Evolutionary conservation across 1,140 invertebrate genomes (phyloP).

Genomic region (Trissolcus basalis): DNA sequence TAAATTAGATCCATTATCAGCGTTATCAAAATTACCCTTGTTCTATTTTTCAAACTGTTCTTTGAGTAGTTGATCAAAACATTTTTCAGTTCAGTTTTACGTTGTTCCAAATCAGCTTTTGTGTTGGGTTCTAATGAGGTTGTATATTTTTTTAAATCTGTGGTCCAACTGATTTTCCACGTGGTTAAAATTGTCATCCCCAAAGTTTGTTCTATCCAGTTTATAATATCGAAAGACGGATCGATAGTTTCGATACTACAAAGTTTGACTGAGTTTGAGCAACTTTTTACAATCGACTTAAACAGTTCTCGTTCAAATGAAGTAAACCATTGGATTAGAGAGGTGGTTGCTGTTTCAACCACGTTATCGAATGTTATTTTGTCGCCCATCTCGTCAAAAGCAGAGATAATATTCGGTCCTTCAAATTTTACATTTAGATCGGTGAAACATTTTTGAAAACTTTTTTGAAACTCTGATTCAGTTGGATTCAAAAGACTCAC

Average conservation of each 20-base stretch:
- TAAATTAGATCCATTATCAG: conserved; percentile 80
- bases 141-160: conserved; percentile 72
- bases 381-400: conserved; percentile 80
- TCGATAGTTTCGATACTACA: conserved; percentile 27
- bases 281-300: conserved; percentile 32
- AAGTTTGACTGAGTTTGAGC: conserved; percentile 27
- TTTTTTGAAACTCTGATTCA: conserved; percentile 72
- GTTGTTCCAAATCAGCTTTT: no score
- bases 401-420: conserved; percentile 75
- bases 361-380: conserved; percentile 73
- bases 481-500: conserved; percentile 81
- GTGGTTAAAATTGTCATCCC: conserved; percentile 80
- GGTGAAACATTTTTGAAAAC: conserved; percentile 80
- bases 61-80: conserved; percentile 61
- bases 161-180: conserved; percentile 81
- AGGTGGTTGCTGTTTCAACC: conserved; percentile 71
- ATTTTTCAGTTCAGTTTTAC: conserved; percentile 27
- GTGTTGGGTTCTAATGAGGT: conserved; percentile 54
- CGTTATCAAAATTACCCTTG: conserved; percentile 76
- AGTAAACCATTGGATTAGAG: conserved; percentile 82
- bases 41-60: conserved; percentile 77
- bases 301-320: conserved; percentile 65
- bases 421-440: conserved; percentile 65
- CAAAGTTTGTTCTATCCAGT: conserved; percentile 56
- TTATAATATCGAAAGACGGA: conserved; percentile 15